A percentile compares a stretch with the other conserved stretches of the same genome.
These are phyloP conservation scores for Malurus splendens DNA, from an alignment of 2,797 vertebrate genomes.

Conservation along the genomic window DNA sequence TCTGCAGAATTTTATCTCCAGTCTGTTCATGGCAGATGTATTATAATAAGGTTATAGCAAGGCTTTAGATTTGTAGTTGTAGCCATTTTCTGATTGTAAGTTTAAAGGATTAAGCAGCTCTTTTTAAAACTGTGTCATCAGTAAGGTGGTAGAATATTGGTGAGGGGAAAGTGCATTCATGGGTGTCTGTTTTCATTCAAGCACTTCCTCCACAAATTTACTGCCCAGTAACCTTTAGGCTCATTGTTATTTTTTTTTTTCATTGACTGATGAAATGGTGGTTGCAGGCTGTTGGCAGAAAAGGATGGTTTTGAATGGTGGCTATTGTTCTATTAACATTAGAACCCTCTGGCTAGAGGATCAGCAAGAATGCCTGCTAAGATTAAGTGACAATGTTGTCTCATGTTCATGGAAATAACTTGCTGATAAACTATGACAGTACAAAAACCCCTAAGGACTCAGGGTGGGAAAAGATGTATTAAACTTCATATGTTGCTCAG, in stretches of 20 bases:
- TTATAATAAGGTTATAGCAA: neutral
- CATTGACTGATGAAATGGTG: slow-evolving; percentile 59
- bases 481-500: neutral
- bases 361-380: slow-evolving; percentile 44
- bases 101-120: slow-evolving; percentile 7
- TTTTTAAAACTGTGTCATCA: slow-evolving; percentile 6
- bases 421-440: slow-evolving; percentile 21
- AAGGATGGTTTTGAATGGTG: slow-evolving; percentile 61
- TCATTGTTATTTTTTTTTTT: neutral
- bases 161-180: neutral
- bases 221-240: slow-evolving; percentile 52
- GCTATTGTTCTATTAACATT: slow-evolving; percentile 63
- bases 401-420: slow-evolving; percentile 13
- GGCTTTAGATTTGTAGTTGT: neutral
- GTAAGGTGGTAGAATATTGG: neutral
- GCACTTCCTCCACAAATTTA: slow-evolving; percentile 12
- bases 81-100: neutral
- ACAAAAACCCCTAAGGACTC: neutral
- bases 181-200: slow-evolving; percentile 13
- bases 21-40: neutral
- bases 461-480: neutral
- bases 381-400: slow-evolving; percentile 43
- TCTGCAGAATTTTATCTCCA: neutral
- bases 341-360: slow-evolving; percentile 52
- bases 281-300: slow-evolving; percentile 56